Evolutionary conservation across 2,888 invertebrate species (phyloP).

Genomic region (Chydorus sphaericus): DNA sequence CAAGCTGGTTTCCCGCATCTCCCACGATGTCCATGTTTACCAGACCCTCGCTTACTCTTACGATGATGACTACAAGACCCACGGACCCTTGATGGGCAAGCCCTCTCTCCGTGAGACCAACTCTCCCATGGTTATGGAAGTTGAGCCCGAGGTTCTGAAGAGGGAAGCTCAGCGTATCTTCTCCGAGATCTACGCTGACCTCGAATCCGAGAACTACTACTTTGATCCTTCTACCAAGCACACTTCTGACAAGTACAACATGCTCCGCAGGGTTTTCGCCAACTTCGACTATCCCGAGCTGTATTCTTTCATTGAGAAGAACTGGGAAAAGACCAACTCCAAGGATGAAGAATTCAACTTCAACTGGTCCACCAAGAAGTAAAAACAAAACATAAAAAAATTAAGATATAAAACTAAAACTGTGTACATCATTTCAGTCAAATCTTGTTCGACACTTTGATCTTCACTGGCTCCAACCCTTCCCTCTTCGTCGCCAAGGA

Average conservation of each 20-base stretch:
- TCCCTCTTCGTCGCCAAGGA: slow-evolving; percentile 25
- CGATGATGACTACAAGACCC: slow-evolving; percentile 12
- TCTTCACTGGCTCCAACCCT: slow-evolving; percentile 26
- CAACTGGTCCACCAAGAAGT: slow-evolving; percentile 3
- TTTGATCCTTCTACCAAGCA: slow-evolving; percentile 6
- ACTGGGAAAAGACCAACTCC: neutral
- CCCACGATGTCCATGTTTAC: slow-evolving; percentile 4
- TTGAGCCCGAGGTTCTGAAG: slow-evolving; percentile 1
- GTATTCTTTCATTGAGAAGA: neutral
- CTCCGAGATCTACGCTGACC: slow-evolving; percentile 8
- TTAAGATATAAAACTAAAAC: neutral
- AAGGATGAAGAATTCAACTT: too few species aligned
- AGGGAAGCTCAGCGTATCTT: slow-evolving; percentile 10
- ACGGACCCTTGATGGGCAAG: slow-evolving; percentile 12
- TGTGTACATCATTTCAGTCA: slow-evolving; percentile 3
- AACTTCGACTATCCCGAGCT: slow-evolving; percentile 13
- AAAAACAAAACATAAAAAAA: neutral
- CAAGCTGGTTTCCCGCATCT: slow-evolving; percentile 1
- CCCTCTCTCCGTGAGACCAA: slow-evolving; percentile 8
- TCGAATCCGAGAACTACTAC: slow-evolving; percentile 15
- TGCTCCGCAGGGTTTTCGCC: slow-evolving; percentile 11
- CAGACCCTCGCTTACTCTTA: slow-evolving; percentile 13
- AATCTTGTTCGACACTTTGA: slow-evolving; percentile 12
- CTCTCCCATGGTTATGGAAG: slow-evolving; percentile 5
- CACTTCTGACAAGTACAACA: slow-evolving; percentile 11